Percentiles rank a stretch among this genome's conserved stretches.
Evolutionary conservation across 2,113 vertebrate species (phyloP).

Genomic region (Ceratotherium simum): DNA sequence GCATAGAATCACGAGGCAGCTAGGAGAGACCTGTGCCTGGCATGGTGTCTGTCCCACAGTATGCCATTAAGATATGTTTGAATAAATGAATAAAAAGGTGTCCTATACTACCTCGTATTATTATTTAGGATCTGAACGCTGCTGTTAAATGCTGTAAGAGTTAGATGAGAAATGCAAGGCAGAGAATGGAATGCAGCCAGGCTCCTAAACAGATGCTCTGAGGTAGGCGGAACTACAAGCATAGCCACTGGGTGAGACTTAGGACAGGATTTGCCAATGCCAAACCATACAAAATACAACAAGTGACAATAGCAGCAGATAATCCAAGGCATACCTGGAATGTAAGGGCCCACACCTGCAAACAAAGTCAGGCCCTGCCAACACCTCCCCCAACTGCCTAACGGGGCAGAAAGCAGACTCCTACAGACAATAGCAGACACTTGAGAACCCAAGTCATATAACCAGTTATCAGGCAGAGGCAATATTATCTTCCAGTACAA

Average conservation of each 20-base stretch:
- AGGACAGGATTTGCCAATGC: neutral
- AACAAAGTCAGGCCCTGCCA: neutral
- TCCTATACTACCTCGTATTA: neutral
- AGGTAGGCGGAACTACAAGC: neutral
- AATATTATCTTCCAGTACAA: neutral
- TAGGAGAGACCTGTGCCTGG: neutral
- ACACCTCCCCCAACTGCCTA: neutral
- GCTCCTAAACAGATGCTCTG: neutral
- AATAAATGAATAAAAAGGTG: neutral
- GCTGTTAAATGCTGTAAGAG: neutral
- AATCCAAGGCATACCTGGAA: neutral
- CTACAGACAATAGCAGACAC: neutral
- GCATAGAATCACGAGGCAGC: neutral
- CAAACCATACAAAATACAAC: neutral
- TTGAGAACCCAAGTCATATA: neutral
- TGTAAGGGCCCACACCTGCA: neutral
- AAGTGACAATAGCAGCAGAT: neutral
- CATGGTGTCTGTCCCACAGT: neutral
- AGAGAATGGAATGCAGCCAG: neutral
- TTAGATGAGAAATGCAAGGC: neutral
- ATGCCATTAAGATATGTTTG: neutral
- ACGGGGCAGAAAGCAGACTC: neutral
- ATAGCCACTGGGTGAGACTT: neutral
- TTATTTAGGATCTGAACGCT: neutral
- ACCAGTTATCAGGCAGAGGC: neutral